These are phyloP conservation scores for Odocoileus virginianus DNA, from an alignment of 2,113 vertebrate species.

Conservation along the genomic window DNA sequence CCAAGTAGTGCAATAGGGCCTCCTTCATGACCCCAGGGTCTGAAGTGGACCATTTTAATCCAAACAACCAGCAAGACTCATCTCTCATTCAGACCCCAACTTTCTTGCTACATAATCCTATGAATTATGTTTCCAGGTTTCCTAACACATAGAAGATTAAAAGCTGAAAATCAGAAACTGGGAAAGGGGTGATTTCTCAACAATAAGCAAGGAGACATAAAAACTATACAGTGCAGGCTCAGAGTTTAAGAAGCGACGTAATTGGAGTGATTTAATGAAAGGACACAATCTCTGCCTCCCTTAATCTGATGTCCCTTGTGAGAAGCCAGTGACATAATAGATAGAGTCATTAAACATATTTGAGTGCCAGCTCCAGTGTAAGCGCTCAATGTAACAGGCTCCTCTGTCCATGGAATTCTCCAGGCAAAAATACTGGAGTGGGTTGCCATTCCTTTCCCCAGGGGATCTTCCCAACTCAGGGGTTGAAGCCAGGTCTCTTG, in stretches of 20 bases:
- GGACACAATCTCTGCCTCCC: background rate
- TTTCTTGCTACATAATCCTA: background rate
- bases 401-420: background rate
- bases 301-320: background rate
- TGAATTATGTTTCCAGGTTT: background rate
- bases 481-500: background rate
- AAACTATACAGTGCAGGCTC: background rate
- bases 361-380: fast-evolving
- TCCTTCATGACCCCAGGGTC: background rate
- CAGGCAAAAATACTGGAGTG: background rate
- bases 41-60: background rate
- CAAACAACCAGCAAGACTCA: background rate
- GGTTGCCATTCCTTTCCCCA: background rate
- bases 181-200: background rate
- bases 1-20: fast-evolving
- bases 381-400: background rate
- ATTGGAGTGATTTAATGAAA: background rate
- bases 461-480: background rate
- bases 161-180: slow-evolving; percentile 3
- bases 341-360: background rate
- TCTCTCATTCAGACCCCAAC: background rate
- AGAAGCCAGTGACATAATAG: background rate
- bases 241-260: background rate
- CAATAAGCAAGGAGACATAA: background rate
- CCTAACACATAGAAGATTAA: background rate